These are phyloP conservation scores for Miopithecus talapoin DNA, from an alignment of 2,797 vertebrate genomes.

Conservation along the genomic window DNA sequence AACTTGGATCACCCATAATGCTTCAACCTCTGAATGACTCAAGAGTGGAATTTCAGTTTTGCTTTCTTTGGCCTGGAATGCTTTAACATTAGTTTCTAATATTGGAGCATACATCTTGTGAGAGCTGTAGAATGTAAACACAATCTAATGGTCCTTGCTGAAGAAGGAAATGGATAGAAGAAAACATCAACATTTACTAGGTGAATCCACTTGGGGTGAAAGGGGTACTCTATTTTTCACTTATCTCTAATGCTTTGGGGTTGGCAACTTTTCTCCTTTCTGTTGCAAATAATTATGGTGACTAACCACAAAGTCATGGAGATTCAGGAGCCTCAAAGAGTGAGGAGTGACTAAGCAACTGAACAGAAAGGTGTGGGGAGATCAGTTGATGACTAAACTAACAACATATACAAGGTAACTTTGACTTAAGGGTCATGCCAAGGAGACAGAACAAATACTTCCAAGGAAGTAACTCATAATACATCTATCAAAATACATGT, in stretches of 20 bases:
- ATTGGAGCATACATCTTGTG: background rate
- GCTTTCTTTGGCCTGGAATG: background rate
- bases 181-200: background rate
- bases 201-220: background rate
- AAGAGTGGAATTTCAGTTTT: conserved; percentile 9
- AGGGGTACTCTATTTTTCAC: background rate
- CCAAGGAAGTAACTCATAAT: background rate
- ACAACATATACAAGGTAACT: background rate
- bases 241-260: background rate
- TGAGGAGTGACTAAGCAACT: background rate
- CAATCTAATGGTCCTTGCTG: background rate
- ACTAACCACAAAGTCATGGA: background rate
- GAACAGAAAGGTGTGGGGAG: background rate
- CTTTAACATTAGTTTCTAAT: conserved; percentile 31
- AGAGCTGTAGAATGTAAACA: background rate
- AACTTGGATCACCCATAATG: background rate
- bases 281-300: background rate
- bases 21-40: background rate
- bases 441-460: conserved; percentile 1
- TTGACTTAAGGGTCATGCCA: background rate
- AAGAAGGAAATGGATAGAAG: background rate
- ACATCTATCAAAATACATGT: background rate
- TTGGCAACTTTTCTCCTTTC: background rate
- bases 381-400: background rate
- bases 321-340: background rate